A percentile compares a stretch with the other conserved stretches of the same genome.
Conservation (phyloP, 2,888 invertebrate species). For the Prosapia bicincta region DNA sequence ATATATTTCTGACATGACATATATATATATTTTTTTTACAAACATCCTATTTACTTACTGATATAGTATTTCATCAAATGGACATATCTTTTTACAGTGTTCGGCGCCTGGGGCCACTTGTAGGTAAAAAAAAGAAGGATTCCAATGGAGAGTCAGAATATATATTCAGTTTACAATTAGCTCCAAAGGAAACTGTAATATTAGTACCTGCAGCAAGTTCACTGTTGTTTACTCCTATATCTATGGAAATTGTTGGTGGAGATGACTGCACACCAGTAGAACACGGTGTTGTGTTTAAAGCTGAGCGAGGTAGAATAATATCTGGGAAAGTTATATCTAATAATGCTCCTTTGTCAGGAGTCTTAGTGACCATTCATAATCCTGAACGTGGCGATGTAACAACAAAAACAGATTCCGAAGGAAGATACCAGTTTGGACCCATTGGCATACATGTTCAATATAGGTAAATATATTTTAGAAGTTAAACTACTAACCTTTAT, state of each 20-base stretch:
- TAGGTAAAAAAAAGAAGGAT: constrained; percentile 38
- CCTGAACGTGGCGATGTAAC: constrained; percentile 46
- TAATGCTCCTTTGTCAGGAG: constrained; percentile 56
- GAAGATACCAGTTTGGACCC: constrained; percentile 82
- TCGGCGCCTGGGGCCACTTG: constrained; percentile 5
- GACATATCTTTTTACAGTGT: no score
- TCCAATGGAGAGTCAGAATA: constrained; percentile 40
- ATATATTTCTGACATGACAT: no score
- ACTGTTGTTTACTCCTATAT: constrained; percentile 65
- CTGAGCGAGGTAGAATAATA: constrained; percentile 64
- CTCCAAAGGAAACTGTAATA: constrained; percentile 53
- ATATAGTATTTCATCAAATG: no score
- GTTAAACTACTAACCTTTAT: no score
- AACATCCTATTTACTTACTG: no score
- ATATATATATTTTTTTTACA: no score
- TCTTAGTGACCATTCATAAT: constrained; percentile 50
- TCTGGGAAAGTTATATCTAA: constrained; percentile 52
- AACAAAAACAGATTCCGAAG: constrained; percentile 61
- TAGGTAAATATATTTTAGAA: constrained; percentile 46
- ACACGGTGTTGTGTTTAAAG: constrained; percentile 54
- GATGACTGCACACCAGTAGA: constrained; percentile 52
- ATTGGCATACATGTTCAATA: constrained; percentile 69
- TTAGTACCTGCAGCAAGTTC: constrained; percentile 67
- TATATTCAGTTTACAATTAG: constrained; percentile 47
- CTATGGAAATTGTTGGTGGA: constrained; percentile 58